These are phyloP conservation scores for Capitella teleta DNA, from an alignment of 1,140 invertebrate species.

Conservation along the genomic window DNA sequence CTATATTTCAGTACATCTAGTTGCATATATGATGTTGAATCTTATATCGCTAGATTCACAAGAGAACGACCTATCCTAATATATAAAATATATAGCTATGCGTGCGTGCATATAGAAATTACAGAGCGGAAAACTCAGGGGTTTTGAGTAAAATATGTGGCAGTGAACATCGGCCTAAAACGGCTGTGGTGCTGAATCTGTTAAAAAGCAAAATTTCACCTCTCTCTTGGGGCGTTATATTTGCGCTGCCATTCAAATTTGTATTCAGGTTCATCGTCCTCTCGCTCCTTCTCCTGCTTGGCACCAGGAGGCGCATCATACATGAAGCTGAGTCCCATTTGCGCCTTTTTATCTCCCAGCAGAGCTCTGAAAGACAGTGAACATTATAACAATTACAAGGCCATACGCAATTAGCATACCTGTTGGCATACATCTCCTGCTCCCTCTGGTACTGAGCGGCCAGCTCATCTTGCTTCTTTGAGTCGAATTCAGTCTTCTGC, in stretches of 20 bases:
- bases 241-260: slow-evolving; percentile 99
- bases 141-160: too few relatives aligned
- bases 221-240: slow-evolving; percentile 93
- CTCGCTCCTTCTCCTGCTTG: slow-evolving; percentile 50
- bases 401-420: too few relatives aligned
- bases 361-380: slow-evolving; percentile 1
- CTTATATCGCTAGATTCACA: too few relatives aligned
- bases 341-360: slow-evolving; percentile 95
- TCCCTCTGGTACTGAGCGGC: slow-evolving; percentile 96
- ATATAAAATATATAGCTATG: too few relatives aligned
- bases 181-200: too few relatives aligned
- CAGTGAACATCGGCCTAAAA: too few relatives aligned
- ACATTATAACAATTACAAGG: too few relatives aligned
- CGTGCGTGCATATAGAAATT: too few relatives aligned
- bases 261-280: slow-evolving; percentile 86
- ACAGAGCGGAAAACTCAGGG: too few relatives aligned
- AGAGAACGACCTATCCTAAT: too few relatives aligned
- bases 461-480: slow-evolving; percentile 95
- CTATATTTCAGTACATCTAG: too few relatives aligned
- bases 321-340: slow-evolving; percentile 98
- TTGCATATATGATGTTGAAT: too few relatives aligned
- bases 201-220: slow-evolving; percentile 47
- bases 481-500: slow-evolving; percentile 91
- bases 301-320: slow-evolving; percentile 96
- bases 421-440: slow-evolving; percentile 96